phyloP scores from a whole-genome alignment of 2,113 vertebrate species.

The Calonectris borealis region DNA sequence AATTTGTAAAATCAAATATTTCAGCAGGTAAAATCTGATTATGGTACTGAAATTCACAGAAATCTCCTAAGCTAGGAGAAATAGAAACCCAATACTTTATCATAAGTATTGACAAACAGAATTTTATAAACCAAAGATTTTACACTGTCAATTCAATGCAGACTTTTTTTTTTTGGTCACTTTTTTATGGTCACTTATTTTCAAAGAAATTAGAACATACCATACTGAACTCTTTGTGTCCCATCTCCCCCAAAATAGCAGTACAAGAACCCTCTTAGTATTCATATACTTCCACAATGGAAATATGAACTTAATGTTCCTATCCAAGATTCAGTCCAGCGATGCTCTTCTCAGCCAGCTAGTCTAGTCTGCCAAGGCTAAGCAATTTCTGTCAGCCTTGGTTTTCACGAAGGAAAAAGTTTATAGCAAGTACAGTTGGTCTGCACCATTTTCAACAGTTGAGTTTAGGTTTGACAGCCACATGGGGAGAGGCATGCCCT shows the following conservation, averaged over 20 bases:
- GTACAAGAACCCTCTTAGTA: neutral
- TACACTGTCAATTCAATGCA: neutral
- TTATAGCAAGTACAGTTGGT: neutral
- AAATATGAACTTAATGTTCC: neutral
- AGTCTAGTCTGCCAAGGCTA: neutral
- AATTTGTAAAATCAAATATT: neutral
- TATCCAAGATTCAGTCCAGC: neutral
- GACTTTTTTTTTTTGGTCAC: neutral
- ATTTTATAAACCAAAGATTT: neutral
- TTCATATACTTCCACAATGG: neutral
- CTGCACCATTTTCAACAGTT: accelerated
- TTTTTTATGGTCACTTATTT: neutral
- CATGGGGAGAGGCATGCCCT: neutral
- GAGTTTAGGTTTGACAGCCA: neutral
- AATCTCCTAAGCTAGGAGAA: neutral
- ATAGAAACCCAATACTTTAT: neutral
- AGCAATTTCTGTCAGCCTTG: neutral
- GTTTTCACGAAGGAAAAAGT: neutral
- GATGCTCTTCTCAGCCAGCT: neutral
- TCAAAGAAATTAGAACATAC: neutral
- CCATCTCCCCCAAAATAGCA: accelerated
- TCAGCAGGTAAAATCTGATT: neutral
- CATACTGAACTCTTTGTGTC: neutral
- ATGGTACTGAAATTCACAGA: neutral
- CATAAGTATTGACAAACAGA: neutral